These are phyloP conservation scores for Oreotrochilus melanogaster DNA, from an alignment of 2,113 vertebrate species.

Conservation along the genomic window DNA sequence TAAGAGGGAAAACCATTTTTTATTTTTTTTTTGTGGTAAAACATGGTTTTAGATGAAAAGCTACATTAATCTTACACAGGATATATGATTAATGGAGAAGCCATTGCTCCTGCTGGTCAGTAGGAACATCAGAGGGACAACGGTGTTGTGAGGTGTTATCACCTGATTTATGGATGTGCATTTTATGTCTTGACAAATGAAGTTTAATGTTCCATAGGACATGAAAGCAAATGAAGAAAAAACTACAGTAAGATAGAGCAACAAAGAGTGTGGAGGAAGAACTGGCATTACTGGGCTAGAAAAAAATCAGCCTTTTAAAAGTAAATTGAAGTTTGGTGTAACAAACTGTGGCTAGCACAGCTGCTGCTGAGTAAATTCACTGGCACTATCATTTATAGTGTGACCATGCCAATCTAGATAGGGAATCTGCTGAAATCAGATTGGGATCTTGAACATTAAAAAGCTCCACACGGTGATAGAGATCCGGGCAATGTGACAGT, in stretches of 20 bases:
- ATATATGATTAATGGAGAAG: neutral
- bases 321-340: neutral
- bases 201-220: neutral
- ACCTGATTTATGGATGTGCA: neutral
- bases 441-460: neutral
- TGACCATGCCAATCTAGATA: rapidly evolving
- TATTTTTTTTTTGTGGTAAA: neutral
- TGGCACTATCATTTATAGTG: neutral
- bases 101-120: neutral
- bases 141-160: neutral
- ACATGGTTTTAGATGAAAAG: neutral
- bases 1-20: neutral
- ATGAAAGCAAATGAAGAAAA: neutral
- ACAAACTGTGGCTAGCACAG: neutral
- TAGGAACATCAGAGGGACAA: neutral
- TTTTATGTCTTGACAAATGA: neutral
- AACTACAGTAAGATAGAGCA: neutral
- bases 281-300: neutral
- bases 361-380: neutral
- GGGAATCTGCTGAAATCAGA: neutral
- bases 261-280: neutral
- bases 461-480: neutral
- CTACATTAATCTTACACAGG: neutral
- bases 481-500: neutral
- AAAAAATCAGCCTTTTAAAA: neutral